Base-by-base conservation (phyloP, 2,113 vertebrate species). In the Elachura formosa region DNA sequence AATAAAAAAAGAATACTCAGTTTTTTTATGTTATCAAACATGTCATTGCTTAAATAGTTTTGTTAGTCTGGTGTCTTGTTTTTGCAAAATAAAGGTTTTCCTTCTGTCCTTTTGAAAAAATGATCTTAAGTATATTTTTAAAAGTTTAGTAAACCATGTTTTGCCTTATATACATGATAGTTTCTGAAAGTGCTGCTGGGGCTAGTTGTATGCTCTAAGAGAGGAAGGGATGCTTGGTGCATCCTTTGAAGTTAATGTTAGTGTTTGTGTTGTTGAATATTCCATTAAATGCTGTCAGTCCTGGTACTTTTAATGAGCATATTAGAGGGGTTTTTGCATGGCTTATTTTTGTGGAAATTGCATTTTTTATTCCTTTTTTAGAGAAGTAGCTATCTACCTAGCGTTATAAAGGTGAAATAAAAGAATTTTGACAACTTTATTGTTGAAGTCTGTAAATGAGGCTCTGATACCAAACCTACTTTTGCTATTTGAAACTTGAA, bases 311-410 rank as follows among this genome's bases (percentile, higher is more conserved):
- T 34, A 43, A 14, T 55, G 28, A 73, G 18, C 9, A 3, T 61
- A 18, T 73, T 59, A 45, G 33, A 52, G 6, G 12, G 14, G 0
- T 0, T 11, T 80, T 80, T 22, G 9, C 4, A 1, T 63, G 17
- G 7, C 28, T 72, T 41, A 9, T 36, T 72, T 56, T 54, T 34
- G 18, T 66, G 28, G 5, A 84, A 84, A 77, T 73, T 51, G 3
- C 5, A 6, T 52, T 51, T 82, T 69, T 52, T 11, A 22, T 67
- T 62, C 33, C 10, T 59, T 83, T 90, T 41, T n/a, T 28, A 73
- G 54, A 64, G 72, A 46, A 68, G 21, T 8, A 69, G 6, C 6
- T 52, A 29, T 36, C 46, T 83, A 23, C 8, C 5, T 12, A 36
- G 5, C 73, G 16, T 61, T 93, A 15, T 2, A 56, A 75, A 29